Base-by-base conservation (phyloP, 2,113 vertebrate species). In the Corydoras sp. region DNA sequence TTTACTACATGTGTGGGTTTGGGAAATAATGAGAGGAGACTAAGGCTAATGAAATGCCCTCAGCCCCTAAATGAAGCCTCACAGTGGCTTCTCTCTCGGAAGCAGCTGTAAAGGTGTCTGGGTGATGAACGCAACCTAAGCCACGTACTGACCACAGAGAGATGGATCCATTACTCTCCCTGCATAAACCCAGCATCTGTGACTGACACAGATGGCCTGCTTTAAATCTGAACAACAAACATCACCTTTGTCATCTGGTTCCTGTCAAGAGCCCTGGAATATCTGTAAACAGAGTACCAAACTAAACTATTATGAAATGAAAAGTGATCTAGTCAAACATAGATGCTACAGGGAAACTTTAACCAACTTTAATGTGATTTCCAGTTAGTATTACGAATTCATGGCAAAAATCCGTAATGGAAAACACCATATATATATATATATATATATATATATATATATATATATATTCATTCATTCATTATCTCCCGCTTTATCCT, bases 51-150 rank as follows among this genome's bases (percentile, higher is more conserved):
- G 62, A 74, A 78, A 62, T 31, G 66, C 54, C 55, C 58, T 68
- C 62, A 14, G 54, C 32, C 53, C 12, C 75, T 71, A 54, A 63
- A 79, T 73, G 71, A 72, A 76, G 72, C 72, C 48, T 24, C 71
- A 48, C 53, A 61, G 49, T 9, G 15, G 58, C 32, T 43, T 43
- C 35, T 62, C 43, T 31, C 65, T 75, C 58, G 32, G 53, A 72
- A 74, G 65, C 69, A 58, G 72, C 66, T 63, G 73, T 75, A 79
- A 81, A 77, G 35, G 69, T 77, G 75, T 79, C 80, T 29, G 60
- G 10, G 54, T 81, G 80, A 79, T 81, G 72, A 79, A 81, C 72
- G 51, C 59, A 14, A 53, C 62, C 67, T 68, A 62, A 66, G 69
- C 65, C 76, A 13, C 56, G 61, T 31, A 68, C 58, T 66, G 66